Evolutionary conservation across 2,113 vertebrate genomes (phyloP).

Genomic region (Callospermophilus lateralis): DNA sequence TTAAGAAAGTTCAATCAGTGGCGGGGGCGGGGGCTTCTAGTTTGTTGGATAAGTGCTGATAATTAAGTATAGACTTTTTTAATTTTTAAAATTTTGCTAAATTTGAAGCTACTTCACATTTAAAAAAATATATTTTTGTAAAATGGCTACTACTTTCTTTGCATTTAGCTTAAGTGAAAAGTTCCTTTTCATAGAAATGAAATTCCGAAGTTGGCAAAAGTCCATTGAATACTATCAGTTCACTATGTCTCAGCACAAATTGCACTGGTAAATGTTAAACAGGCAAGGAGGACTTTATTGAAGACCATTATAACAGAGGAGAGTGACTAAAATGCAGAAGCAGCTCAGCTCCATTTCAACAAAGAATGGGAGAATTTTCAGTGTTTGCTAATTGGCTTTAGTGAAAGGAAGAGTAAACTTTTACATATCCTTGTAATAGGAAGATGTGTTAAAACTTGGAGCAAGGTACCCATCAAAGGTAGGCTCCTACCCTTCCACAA

Average conservation of each 20-base stretch:
- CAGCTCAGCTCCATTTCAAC: background rate
- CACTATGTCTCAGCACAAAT: background rate
- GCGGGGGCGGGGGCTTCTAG: background rate
- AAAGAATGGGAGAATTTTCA: background rate
- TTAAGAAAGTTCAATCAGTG: background rate
- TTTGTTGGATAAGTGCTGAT: background rate
- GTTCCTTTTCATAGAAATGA: background rate
- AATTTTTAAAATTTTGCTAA: background rate
- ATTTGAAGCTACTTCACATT: background rate
- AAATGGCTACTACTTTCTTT: background rate
- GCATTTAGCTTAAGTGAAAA: background rate
- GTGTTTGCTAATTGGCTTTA: background rate
- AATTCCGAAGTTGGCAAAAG: background rate
- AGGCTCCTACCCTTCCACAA: background rate
- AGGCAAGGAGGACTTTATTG: background rate
- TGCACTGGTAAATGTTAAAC: background rate
- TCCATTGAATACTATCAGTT: background rate
- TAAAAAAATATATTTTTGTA: background rate
- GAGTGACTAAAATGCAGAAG: background rate
- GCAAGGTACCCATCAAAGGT: background rate
- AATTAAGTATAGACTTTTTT: background rate
- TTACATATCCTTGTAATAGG: background rate
- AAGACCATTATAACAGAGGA: background rate
- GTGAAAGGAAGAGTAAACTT: background rate
- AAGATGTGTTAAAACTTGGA: background rate